Evolutionary conservation across 2,888 invertebrate genomes (phyloP).

Genomic region (Melikaiella ostensackeni): DNA sequence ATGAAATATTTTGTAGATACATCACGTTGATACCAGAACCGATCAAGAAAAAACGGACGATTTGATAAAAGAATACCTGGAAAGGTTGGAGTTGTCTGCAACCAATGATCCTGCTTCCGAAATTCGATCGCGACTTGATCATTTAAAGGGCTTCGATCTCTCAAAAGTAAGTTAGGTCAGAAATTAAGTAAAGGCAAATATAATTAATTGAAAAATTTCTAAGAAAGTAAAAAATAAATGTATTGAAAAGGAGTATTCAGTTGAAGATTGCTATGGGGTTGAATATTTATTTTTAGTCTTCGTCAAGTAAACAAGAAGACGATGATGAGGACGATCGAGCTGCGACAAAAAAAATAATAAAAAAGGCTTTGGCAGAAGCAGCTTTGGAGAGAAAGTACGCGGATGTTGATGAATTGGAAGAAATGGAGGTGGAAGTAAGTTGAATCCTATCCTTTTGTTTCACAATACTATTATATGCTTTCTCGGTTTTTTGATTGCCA

Average conservation of each 20-base stretch:
- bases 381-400: conserved; percentile 76
- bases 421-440: conserved; percentile 65
- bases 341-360: conserved; percentile 70
- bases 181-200: not conserved
- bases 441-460: not conserved
- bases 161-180: conserved; percentile 51
- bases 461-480: too few species aligned
- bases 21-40: conserved; percentile 80
- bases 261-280: not conserved
- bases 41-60: conserved; percentile 86
- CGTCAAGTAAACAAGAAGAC: conserved; percentile 55
- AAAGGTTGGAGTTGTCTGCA: conserved; percentile 76
- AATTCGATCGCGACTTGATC: conserved; percentile 74
- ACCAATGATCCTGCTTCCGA: conserved; percentile 71
- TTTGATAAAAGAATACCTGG: conserved; percentile 80
- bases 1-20: conserved; percentile 56
- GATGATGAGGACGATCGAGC: conserved; percentile 76
- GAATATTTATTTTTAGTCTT: conserved; percentile 38
- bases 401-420: conserved; percentile 61
- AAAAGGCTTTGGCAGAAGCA: conserved; percentile 77
- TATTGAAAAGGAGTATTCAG: not conserved
- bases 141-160: conserved; percentile 77
- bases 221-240: not conserved
- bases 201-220: not conserved
- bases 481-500: too few species aligned